Evolutionary conservation across 2,797 vertebrate species (phyloP).

Genomic region (Notamacropus eugenii): DNA sequence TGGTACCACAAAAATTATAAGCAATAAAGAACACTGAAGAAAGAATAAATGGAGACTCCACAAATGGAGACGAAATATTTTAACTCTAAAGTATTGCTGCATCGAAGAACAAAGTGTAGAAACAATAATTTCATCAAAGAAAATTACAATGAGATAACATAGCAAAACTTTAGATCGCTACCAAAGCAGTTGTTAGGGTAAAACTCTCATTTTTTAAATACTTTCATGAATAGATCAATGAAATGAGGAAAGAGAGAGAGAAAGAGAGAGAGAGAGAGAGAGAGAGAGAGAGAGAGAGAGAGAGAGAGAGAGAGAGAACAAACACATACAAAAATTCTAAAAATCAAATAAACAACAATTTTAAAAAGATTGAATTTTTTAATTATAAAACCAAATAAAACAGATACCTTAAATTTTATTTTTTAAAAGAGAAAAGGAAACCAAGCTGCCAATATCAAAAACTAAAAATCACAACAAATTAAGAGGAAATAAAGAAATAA

Average conservation of each 20-base stretch:
- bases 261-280: not conserved
- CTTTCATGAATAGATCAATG: not conserved
- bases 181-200: not conserved
- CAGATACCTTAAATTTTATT: not conserved
- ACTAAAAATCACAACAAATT: not conserved
- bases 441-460: not conserved
- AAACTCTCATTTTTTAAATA: not conserved
- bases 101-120: not conserved
- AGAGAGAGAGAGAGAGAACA: not conserved
- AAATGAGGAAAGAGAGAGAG: not conserved
- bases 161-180: not conserved
- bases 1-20: not conserved
- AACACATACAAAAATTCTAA: not conserved
- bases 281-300: not conserved
- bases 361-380: not conserved
- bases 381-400: not conserved
- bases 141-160: not conserved
- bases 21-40: not conserved
- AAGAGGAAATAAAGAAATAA: not conserved
- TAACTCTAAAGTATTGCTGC: not conserved
- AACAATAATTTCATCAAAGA: not conserved
- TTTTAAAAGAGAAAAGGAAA: not conserved
- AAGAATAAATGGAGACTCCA: not conserved
- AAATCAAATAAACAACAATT: not conserved
- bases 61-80: not conserved